Conservation (phyloP, 1,140 invertebrate genomes). For the Tetragnatha versicolor region DNA sequence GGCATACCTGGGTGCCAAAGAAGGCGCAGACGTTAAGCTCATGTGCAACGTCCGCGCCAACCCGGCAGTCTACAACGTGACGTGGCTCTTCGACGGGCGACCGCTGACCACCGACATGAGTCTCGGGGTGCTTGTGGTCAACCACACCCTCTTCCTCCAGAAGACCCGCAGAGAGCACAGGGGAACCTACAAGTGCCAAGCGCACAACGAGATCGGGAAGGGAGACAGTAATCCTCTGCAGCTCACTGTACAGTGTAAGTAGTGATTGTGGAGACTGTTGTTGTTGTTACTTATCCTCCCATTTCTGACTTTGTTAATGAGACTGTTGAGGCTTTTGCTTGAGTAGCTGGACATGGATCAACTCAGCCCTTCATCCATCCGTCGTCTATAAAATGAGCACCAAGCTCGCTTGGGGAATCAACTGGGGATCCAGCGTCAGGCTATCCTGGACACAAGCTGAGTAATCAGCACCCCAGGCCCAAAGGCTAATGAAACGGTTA, state of each 20-base stretch:
- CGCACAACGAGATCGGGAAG: slow-evolving; percentile 86
- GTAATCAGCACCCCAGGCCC: too few species aligned
- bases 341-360: too few species aligned
- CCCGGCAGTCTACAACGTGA: slow-evolving; percentile 28
- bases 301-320: too few species aligned
- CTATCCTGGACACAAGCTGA: too few species aligned
- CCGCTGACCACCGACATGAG: slow-evolving; percentile 64
- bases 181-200: slow-evolving; percentile 80
- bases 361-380: too few species aligned
- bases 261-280: too few species aligned
- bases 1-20: slow-evolving; percentile 15
- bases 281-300: too few species aligned
- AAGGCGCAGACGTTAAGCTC: slow-evolving; percentile 49
- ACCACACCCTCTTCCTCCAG: slow-evolving; percentile 70
- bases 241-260: slow-evolving; percentile 89
- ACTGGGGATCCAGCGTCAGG: too few species aligned
- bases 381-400: too few species aligned
- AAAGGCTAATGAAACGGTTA: too few species aligned
- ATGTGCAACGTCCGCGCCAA: slow-evolving; percentile 47
- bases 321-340: too few species aligned
- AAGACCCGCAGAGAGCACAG: slow-evolving; percentile 58
- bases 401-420: too few species aligned
- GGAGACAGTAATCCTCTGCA: slow-evolving; percentile 81
- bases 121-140: slow-evolving; percentile 79
- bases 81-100: slow-evolving; percentile 50